Evolutionary conservation across 2,797 vertebrate genomes (phyloP), one percentile per base, ranked within the genome.

Genomic region (Centropyge bicolor): DNA sequence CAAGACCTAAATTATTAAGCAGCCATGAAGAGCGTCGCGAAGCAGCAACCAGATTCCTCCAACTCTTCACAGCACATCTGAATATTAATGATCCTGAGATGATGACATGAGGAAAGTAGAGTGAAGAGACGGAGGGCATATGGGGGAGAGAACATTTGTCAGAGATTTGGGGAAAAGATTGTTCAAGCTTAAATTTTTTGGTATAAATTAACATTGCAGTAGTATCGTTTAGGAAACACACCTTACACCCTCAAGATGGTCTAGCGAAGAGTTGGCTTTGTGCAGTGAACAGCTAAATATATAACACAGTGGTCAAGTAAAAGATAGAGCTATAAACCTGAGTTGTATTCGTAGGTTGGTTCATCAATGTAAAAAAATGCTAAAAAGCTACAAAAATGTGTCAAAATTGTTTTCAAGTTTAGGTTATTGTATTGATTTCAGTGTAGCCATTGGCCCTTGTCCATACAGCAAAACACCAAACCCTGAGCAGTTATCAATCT

Each of bases 1-100:
- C 92, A 83, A 51, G 45, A 52, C 69, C 54, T 97, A 67, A 96
- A 96, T 96, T 94, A 96, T 96, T 96, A 67, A 97, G 80, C 65
- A 74, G 46, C 79, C 87, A 52, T 90, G 62, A 87, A 94, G 87
- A 93, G 84, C 78, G 49, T 55, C 83, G 74, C 87, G 78, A 93
- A 93, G 92, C 88, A 85, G 90, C 90, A 93, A 94, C 89, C 88
- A 95, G 95, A 95, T 94, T 95, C 93, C 85, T 90, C 86, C 84
- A 89, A 88, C 82, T 86, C 76, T 91, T 78, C 81, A 67, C 49
- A 72, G 72, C 31, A 61, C 61, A 31, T 5, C 78, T 85, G 86
- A 94, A 93, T 93, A 93, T 93, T 92, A 84, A 94, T 89, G 88
- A 90, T 68, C 54, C 59, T 72, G n/a, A 77, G 71, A 82, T 61